These are phyloP conservation scores for Nomada fucata DNA, from an alignment of 2,888 invertebrate species.

Conservation along the genomic window DNA sequence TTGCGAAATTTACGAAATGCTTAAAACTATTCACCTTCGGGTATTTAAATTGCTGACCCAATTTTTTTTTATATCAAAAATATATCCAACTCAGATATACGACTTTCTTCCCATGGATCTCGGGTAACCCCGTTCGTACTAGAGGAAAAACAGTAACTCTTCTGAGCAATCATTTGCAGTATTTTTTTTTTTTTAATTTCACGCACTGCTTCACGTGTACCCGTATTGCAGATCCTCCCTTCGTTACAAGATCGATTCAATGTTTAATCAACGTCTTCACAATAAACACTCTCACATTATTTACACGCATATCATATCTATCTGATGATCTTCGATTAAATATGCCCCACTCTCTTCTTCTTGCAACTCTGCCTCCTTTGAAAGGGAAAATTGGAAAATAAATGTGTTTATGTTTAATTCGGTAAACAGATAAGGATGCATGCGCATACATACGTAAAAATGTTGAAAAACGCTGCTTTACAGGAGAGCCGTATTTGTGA, in stretches of 20 bases:
- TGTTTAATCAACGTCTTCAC: background rate
- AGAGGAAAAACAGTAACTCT: no score
- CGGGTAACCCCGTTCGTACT: slow-evolving; percentile 38
- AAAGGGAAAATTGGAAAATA: background rate
- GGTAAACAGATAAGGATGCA: background rate
- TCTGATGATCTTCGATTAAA: background rate
- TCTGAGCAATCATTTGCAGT: background rate
- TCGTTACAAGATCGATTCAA: background rate
- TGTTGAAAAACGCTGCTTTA: slow-evolving; percentile 45
- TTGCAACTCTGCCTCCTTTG: background rate
- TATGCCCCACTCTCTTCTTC: background rate
- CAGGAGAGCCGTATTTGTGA: slow-evolving; percentile 55
- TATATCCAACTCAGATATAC: background rate
- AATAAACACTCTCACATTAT: no score
- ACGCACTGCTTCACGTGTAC: slow-evolving; percentile 16
- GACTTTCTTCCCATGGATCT: slow-evolving; percentile 28
- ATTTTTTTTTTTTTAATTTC: background rate
- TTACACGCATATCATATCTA: no score
- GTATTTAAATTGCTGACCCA: background rate
- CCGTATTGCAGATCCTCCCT: slow-evolving; percentile 1
- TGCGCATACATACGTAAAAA: slow-evolving; percentile 21
- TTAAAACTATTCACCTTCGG: background rate
- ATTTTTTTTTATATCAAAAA: background rate
- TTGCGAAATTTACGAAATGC: background rate
- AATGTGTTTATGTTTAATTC: background rate